A percentile compares a stretch with the other conserved stretches of the same genome.
phyloP scores from a whole-genome alignment of 2,113 vertebrate species.

The Pelecanoides urinatrix region DNA sequence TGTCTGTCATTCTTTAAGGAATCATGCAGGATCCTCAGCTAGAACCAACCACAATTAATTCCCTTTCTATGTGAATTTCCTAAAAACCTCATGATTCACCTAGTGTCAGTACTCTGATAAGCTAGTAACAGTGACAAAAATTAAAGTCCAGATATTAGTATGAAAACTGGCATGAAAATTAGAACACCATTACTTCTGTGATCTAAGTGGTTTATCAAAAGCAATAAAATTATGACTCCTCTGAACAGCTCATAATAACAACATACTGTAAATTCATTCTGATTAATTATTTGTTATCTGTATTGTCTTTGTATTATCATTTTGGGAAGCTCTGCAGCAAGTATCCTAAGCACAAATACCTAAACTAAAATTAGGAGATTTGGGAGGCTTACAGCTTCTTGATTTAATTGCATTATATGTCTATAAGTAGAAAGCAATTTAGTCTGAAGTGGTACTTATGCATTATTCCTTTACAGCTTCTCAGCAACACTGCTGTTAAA shows the following conservation, averaged over 20 bases:
- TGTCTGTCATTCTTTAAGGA: background rate
- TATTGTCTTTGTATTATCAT: background rate
- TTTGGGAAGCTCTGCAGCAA: background rate
- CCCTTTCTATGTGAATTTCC: background rate
- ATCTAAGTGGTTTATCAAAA: background rate
- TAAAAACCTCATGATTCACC: background rate
- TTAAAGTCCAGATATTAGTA: background rate
- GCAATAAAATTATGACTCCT: background rate
- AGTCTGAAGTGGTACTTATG: conserved; percentile 70
- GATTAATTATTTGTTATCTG: background rate
- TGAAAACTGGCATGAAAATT: background rate
- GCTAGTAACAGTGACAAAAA: background rate
- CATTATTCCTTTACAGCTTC: conserved; percentile 57
- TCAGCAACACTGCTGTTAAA: conserved; percentile 44
- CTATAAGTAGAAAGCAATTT: conserved; percentile 74
- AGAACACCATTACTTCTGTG: background rate
- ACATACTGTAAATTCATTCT: background rate
- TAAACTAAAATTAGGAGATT: conserved; percentile 55
- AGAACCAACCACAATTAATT: background rate
- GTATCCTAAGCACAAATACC: conserved; percentile 46
- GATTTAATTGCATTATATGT: conserved; percentile 73
- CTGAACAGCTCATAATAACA: background rate
- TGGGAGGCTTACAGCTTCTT: conserved; percentile 56
- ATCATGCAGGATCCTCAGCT: background rate
- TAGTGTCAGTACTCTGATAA: background rate